Evolutionary conservation across 2,797 vertebrate species (phyloP).

Genomic region (Melanotaenia boesemani): DNA sequence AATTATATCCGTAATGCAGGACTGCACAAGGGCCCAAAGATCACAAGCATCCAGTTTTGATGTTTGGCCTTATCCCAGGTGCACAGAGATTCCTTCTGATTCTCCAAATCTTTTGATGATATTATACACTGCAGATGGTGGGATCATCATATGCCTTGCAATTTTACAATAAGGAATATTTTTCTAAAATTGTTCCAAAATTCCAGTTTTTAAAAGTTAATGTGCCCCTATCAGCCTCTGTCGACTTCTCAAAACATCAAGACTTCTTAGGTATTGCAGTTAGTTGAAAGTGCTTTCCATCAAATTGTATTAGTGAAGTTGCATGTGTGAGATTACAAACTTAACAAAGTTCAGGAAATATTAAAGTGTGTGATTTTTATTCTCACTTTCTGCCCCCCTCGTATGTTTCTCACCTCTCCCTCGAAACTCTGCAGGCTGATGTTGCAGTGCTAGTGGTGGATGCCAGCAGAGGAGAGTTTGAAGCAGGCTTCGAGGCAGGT

Average conservation of each 20-base stretch:
- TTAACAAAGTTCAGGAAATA: background rate
- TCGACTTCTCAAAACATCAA: background rate
- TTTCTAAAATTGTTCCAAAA: background rate
- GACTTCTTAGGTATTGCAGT: background rate
- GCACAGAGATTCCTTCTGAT: background rate
- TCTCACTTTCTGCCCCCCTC: background rate
- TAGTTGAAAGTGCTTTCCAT: background rate
- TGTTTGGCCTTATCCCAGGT: background rate
- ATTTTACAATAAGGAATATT: background rate
- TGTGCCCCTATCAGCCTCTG: background rate
- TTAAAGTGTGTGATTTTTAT: conserved; percentile 11
- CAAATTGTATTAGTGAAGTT: background rate
- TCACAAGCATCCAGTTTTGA: background rate
- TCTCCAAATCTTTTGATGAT: background rate
- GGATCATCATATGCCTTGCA: background rate
- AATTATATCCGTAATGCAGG: too few species aligned
- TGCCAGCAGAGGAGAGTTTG: conserved; percentile 96
- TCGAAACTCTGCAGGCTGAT: conserved; percentile 86
- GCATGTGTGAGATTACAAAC: background rate
- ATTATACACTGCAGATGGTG: background rate
- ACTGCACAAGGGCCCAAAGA: background rate
- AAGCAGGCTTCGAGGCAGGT: conserved; percentile 97
- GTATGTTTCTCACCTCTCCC: background rate
- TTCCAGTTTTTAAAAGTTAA: background rate
- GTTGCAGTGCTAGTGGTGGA: conserved; percentile 96